Conservation (phyloP, 2,113 vertebrate species). For the Elephas maximus region DNA sequence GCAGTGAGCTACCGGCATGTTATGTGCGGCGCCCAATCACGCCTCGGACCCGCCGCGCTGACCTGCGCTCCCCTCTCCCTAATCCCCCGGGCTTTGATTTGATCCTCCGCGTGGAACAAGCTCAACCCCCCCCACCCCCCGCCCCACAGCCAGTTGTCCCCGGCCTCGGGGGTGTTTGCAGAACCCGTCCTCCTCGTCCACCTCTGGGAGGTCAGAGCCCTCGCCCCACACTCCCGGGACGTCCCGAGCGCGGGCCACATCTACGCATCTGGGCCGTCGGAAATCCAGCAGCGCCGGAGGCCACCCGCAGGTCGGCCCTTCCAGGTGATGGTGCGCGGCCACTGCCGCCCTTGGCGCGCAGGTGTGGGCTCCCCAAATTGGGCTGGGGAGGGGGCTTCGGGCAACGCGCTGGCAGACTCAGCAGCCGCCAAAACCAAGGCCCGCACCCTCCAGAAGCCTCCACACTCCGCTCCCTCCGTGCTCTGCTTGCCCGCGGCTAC, state of each 20-base stretch:
- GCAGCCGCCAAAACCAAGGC: not conserved
- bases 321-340: conserved; percentile 76
- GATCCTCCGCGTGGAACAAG: conserved; percentile 82
- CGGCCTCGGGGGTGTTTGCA: conserved; percentile 2
- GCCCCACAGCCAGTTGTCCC: conserved; percentile 76
- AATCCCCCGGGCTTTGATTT: conserved; percentile 84
- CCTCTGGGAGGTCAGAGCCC: conserved; percentile 50
- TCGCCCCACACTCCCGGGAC: conserved; percentile 18
- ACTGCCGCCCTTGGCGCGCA: conserved; percentile 48
- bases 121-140: not conserved
- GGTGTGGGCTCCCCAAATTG: conserved; percentile 53
- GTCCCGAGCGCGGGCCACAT: not conserved
- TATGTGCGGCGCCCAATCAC: conserved; percentile 87
- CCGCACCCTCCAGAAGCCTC: not conserved
- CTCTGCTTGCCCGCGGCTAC: not conserved
- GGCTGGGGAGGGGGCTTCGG: conserved; percentile 22
- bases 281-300: conserved; percentile 71
- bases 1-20: conserved; percentile 87
- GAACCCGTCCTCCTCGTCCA: conserved; percentile 50
- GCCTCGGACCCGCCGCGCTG: conserved; percentile 89
- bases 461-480: not conserved
- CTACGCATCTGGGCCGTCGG: conserved; percentile 65
- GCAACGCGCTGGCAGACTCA: not conserved
- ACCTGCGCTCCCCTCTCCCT: conserved; percentile 85
- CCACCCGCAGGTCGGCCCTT: conserved; percentile 45